phyloP scores from a whole-genome alignment of 1,140 invertebrate genomes.

The Latrodectus geometricus region DNA sequence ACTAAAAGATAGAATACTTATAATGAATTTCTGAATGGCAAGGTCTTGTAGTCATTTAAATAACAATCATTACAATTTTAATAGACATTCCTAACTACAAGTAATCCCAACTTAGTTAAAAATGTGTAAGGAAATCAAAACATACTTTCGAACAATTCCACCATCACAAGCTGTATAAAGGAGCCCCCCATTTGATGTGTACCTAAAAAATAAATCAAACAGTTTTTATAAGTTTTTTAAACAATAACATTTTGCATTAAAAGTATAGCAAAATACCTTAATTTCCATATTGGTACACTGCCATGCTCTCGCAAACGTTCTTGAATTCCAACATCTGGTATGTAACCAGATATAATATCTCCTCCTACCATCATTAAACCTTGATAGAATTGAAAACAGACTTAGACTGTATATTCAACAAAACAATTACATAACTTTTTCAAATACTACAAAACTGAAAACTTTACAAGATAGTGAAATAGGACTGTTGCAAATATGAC shows the following conservation, averaged over 20 bases:
- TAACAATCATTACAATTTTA: too few relatives aligned
- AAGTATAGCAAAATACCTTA: constrained; percentile 66
- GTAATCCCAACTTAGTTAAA: too few relatives aligned
- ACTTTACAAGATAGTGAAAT: too few relatives aligned
- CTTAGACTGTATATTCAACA: not conserved
- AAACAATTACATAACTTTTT: not conserved
- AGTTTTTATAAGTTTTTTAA: not conserved
- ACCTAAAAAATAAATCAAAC: constrained; percentile 65
- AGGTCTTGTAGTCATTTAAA: too few relatives aligned
- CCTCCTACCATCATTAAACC: constrained; percentile 72
- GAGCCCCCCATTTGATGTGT: constrained; percentile 72
- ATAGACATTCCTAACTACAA: too few relatives aligned
- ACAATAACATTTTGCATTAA: not conserved
- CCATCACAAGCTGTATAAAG: constrained; percentile 72
- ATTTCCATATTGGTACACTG: constrained; percentile 71
- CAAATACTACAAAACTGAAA: too few relatives aligned
- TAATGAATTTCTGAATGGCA: too few relatives aligned
- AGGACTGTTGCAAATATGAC: too few relatives aligned
- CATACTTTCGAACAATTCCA: constrained; percentile 69
- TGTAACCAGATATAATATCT: constrained; percentile 70
- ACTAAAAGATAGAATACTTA: too few relatives aligned
- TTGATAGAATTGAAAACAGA: constrained; percentile 54
- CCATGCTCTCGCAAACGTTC: constrained; percentile 70
- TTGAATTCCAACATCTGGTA: constrained; percentile 71
- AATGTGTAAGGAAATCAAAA: not conserved